Evolutionary conservation across 2,113 vertebrate genomes (phyloP), one percentile per base, ranked within the genome.

Genomic region (Morone saxatilis): DNA sequence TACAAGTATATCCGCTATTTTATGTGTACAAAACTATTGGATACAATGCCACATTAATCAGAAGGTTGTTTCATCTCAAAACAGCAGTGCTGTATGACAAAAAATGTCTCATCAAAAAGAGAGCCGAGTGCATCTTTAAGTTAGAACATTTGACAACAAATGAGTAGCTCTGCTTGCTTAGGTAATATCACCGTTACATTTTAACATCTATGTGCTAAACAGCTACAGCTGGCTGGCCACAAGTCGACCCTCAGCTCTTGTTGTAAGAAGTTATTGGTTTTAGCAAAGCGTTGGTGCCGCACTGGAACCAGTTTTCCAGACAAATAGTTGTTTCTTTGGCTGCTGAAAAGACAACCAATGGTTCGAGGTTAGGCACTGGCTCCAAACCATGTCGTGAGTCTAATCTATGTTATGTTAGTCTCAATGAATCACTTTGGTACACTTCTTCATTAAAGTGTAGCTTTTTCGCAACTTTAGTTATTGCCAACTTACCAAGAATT

Each of bases 401-500:
- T 53, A 6, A 71, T 54, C 25, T 6, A 69, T 38, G 47, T 31
- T 36, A n/a, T 17, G 38, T 47, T 53, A 25, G 2, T 4, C 16
- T 48, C 2, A 4, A 7, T 50, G 14, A 1, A 14, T 41, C 20
- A 14, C 51, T 53, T 47, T 47, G 22, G 1, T 45, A 38, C 13
- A 22, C n/a, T 41, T 25, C 20, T 60, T 65, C 4, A 71, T 63
- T 57, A 11, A 14, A 56, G 2, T 17, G 13, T 19, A 19, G 60
- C 16, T 25, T 74, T 67, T 43, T 57, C 6, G 48, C 8, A 41
- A 6, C 8, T 38, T 74, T 3, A 40, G 0, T 73, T 62, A 16
- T 51, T 75, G 25, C 2, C 22, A 73, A 85, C 92, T 92, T 83
- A 96, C 96, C 71, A 20, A 76, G 7, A 78, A 95, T 57, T 82